Evolutionary conservation across 1,140 invertebrate genomes (phyloP).

Genomic region (Diachasma alloeum): DNA sequence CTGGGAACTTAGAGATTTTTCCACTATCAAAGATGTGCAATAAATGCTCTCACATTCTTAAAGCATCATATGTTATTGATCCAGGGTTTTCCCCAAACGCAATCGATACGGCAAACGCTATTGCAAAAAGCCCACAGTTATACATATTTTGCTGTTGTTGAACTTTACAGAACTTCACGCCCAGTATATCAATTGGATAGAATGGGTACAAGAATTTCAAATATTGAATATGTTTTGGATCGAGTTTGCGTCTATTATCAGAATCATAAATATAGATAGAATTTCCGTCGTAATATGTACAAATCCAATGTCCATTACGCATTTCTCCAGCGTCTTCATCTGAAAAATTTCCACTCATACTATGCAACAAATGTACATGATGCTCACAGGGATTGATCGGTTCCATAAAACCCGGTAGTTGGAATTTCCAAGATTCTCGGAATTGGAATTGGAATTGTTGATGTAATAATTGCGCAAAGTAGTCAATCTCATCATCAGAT

Average conservation of each 20-base stretch:
- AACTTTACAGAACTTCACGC: slow-evolving; percentile 2
- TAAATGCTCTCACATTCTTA: background rate
- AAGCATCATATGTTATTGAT: background rate
- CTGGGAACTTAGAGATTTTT: background rate
- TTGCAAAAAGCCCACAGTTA: slow-evolving; percentile 10
- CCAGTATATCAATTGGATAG: background rate
- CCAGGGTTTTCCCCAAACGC: background rate
- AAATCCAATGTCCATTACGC: slow-evolving; percentile 1
- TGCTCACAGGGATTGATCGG: background rate
- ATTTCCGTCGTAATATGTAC: slow-evolving; percentile 8
- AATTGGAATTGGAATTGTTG: background rate
- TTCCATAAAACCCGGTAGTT: background rate
- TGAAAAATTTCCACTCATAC: background rate
- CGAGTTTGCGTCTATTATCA: no score
- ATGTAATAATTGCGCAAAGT: background rate
- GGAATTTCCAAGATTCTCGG: background rate
- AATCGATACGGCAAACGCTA: slow-evolving; percentile 12
- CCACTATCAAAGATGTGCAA: background rate
- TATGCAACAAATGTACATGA: background rate
- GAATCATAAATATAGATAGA: slow-evolving; percentile 17
- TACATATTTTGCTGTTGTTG: slow-evolving; percentile 6
- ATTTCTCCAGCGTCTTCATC: background rate
- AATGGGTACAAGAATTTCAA: slow-evolving; percentile 5
- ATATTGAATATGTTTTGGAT: background rate
- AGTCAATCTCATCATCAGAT: background rate